These are phyloP conservation scores for Brassicogethes aeneus DNA, from an alignment of 2,888 invertebrate species.

Conservation along the genomic window DNA sequence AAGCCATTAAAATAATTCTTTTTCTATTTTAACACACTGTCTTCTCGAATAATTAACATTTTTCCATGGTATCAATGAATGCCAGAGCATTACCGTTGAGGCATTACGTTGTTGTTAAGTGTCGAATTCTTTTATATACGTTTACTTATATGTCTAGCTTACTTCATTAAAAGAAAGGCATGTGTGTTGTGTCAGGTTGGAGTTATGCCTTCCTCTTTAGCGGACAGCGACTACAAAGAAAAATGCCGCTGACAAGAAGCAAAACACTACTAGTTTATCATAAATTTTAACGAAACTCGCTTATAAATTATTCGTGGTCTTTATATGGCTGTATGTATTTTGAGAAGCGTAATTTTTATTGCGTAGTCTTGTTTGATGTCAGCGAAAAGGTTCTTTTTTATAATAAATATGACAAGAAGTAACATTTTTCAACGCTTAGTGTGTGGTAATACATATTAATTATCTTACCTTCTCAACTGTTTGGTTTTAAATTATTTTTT, in stretches of 20 bases:
- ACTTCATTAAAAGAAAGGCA: constrained; percentile 25
- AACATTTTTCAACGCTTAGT: background rate
- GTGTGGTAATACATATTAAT: background rate
- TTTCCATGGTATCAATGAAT: background rate
- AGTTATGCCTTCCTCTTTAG: constrained; percentile 35
- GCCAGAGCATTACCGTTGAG: background rate
- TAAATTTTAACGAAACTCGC: constrained; percentile 26
- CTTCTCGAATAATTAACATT: background rate
- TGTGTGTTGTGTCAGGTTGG: constrained; percentile 35
- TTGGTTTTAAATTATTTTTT: too few species aligned
- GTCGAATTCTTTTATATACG: background rate
- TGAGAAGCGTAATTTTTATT: background rate
- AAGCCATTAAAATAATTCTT: background rate
- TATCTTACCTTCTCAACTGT: too few species aligned
- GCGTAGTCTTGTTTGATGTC: background rate
- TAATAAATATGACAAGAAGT: background rate
- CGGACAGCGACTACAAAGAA: constrained; percentile 33
- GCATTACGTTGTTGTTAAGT: background rate
- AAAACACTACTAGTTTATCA: constrained; percentile 30
- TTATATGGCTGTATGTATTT: background rate
- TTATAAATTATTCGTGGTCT: background rate
- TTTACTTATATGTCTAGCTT: background rate
- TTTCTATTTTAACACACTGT: background rate
- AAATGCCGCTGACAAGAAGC: constrained; percentile 34
- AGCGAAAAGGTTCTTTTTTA: background rate